phyloP scores from a whole-genome alignment of 2,888 invertebrate genomes.

The Argyresthia albistria region DNA sequence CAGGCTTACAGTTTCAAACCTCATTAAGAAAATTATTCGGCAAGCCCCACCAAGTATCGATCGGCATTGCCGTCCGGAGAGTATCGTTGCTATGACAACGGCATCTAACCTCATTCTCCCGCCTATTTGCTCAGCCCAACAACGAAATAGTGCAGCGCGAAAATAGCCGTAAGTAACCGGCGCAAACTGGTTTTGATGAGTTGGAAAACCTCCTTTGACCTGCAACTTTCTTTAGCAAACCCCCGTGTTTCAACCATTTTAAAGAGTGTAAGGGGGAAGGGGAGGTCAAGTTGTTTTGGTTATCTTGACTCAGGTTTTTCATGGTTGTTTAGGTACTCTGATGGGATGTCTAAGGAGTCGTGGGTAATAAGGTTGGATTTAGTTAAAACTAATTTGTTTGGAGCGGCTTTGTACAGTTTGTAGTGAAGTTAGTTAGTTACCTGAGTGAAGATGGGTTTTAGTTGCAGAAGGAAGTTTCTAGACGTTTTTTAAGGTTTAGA shows the following conservation, averaged over 20 bases:
- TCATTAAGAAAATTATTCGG: too few species aligned
- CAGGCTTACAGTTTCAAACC: too few species aligned
- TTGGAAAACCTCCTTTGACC: neutral
- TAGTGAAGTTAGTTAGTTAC: too few species aligned
- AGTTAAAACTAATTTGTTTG: neutral
- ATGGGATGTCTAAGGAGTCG: neutral
- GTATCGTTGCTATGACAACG: neutral
- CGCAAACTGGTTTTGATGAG: neutral
- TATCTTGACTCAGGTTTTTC: neutral
- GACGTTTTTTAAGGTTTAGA: too few species aligned
- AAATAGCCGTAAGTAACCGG: neutral
- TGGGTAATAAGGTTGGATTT: neutral
- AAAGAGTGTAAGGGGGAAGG: neutral
- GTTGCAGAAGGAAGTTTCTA: too few species aligned
- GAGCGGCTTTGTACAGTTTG: too few species aligned
- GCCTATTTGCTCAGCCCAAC: neutral
- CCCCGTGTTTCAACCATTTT: too few species aligned
- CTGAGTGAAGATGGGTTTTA: too few species aligned
- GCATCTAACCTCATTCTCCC: neutral
- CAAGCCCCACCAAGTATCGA: conserved; percentile 1
- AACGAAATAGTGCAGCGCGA: neutral
- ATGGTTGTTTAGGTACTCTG: neutral
- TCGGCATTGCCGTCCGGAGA: conserved; percentile 4
- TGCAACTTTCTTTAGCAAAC: neutral
- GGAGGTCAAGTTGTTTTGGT: too few species aligned